A percentile compares a stretch with the other conserved stretches of the same genome.
Conservation (phyloP, 2,888 invertebrate genomes). For the Girardia tigrina region DNA sequence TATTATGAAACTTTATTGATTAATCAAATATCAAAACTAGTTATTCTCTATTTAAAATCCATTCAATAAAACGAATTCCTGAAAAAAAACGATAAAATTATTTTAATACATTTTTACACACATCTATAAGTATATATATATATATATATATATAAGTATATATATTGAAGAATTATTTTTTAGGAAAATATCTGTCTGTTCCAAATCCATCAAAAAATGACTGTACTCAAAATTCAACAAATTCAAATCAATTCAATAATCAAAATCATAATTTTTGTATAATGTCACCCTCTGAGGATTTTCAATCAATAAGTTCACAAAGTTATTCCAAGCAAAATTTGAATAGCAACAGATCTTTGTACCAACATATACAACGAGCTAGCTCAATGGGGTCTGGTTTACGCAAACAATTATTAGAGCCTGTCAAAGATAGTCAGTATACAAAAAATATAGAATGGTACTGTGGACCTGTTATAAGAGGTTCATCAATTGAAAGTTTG, state of each 20-base stretch:
- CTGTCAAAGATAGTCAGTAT: not conserved
- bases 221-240: not conserved
- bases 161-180: no score
- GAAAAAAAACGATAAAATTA: no score
- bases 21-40: no score
- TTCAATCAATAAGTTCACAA: constrained; percentile 5
- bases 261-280: not conserved
- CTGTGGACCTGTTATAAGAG: not conserved
- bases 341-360: not conserved
- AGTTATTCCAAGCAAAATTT: not conserved
- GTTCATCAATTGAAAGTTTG: not conserved
- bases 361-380: not conserved
- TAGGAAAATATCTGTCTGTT: constrained; percentile 1
- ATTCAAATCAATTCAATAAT: not conserved
- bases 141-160: no score
- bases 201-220: constrained; percentile 18
- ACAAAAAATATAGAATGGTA: not conserved
- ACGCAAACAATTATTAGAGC: not conserved
- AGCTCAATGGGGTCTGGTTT: not conserved
- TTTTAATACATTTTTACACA: no score
- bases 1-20: no score
- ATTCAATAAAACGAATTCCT: no score
- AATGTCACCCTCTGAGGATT: not conserved
- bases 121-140: no score
- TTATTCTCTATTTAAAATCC: no score